Base-by-base conservation (phyloP, 2,888 invertebrate genomes). In the Nomada hirtipes region DNA sequence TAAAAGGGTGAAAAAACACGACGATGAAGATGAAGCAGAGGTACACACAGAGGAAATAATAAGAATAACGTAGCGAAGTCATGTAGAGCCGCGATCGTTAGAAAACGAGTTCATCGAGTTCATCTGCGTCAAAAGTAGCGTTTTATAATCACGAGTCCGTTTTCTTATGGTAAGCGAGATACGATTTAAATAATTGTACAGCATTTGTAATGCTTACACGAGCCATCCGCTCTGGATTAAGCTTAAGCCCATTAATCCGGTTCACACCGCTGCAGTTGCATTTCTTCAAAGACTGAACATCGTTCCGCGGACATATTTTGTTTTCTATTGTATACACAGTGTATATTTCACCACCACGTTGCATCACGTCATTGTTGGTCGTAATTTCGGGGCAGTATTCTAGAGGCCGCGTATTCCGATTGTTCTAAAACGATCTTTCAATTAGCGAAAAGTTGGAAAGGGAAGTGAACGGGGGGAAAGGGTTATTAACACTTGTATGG, bases 151-250 rank as follows among this genome's bases (percentile, higher is more conserved):
- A 73, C 68, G 57, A 75, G 74, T 70, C 77, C 75, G 71, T 82
- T 82, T 82, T 84, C 73, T 78, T 80, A 77, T 77, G 29, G 57
- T 84, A 84, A 81, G 74, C 76, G 70, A 75, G 18, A 80, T 77
- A 75, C 79, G 73, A 76, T 74, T 61, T 69, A 55, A 76, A 73
- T 68, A 69, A 72, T 75, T 82, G 79, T 79, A 79, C 83, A 79
- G 82, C 82, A 79, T 83, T 79, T 72, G 67, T 82, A 76, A 82
- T 79, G 82, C 82, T 36, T 78, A 82, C 55, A 78, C 55, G 82
- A 79, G 79, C 82, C 83, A 82, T 83, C 82, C 79, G 82, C 83
- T 83, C 83, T 83, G 79, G 83, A 83, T 82, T 82, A 83, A 82
- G 82, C 83, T 83, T 83, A 82, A 83, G 77, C 83, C 71, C 78